Base-by-base conservation (phyloP, 1,140 invertebrate species). In the Drosophila tani region DNA sequence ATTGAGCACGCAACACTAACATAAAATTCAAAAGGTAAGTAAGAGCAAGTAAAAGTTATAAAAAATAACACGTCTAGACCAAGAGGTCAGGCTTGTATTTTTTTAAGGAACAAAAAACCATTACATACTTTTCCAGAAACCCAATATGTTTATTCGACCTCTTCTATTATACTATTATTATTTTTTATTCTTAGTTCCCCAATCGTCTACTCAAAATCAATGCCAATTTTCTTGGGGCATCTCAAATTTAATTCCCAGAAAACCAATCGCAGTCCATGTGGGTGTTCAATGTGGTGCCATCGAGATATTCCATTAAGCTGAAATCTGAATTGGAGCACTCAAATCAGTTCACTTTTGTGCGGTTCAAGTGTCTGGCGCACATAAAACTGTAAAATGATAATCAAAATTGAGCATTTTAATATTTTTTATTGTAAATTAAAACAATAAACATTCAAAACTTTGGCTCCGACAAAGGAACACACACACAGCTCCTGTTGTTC, bases 341-440 rank as follows among this genome's bases (percentile, higher is more conserved):
- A 63, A 75, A 75, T 76, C 74, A 32, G 70, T 74, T 73, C 70
- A 75, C 24, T 65, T 45, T 53, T 21, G 50, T 32, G 32, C 46
- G 58, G 24, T 66, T 77, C 76, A 53, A 83, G 62, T 80, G 84
- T 74, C 80, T 82, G 75, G 21, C 41, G 47, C 40, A 55, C 70
- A 79, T 87, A 82, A 82, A 87, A 66, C 83, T 81, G 85, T 88
- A 75, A 84, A 84, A 90, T 90, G 81, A 88, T 87, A 87, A 87
- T 84, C 84, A 84, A 71, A 84, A 88, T 76, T 88, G 84, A 60
- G 74, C 84, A 88, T 81, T 88, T 83, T 75, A 84, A 88, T 88
- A 88, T 78, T 84, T 88, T 87, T 87, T 87, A 87, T 87, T 88
- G 84, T 87, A 81, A 84, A 87, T 87, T 84, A 87, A 87, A 87